These are phyloP conservation scores for Nineta flava DNA, from an alignment of 2,888 invertebrate species.

Conservation along the genomic window DNA sequence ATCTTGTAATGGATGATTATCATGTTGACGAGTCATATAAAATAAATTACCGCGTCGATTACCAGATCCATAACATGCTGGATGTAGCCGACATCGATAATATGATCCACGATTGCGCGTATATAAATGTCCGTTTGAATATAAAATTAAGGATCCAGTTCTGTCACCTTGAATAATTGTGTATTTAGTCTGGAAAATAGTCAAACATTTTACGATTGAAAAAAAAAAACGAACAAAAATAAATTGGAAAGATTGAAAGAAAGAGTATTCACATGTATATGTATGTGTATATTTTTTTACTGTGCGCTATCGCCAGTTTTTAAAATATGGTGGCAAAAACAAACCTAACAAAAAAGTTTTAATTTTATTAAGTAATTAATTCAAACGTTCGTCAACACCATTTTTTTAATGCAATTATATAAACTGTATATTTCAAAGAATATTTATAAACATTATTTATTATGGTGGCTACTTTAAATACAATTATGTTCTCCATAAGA, in stretches of 20 bases:
- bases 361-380: no score
- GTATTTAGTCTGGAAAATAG: slow-evolving; percentile 2
- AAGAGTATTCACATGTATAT: no score
- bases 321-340: no score
- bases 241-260: neutral
- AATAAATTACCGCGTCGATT: slow-evolving; percentile 3
- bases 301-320: no score
- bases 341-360: no score
- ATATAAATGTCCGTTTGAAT: slow-evolving; percentile 7
- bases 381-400: no score
- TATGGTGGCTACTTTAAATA: no score
- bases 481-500: no score
- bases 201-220: neutral
- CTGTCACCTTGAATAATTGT: slow-evolving; percentile 5
- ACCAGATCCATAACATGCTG: slow-evolving; percentile 3
- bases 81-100: slow-evolving; percentile 5
- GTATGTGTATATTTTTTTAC: no score
- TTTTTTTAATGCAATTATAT: no score
- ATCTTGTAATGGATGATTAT: slow-evolving; percentile 5
- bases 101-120: slow-evolving; percentile 4
- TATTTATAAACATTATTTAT: no score
- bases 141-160: slow-evolving; percentile 5
- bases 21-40: slow-evolving; percentile 5
- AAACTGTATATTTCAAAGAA: no score
- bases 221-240: neutral